These are phyloP conservation scores for Cerceris ruficornis DNA, from an alignment of 2,888 invertebrate species.

Conservation along the genomic window DNA sequence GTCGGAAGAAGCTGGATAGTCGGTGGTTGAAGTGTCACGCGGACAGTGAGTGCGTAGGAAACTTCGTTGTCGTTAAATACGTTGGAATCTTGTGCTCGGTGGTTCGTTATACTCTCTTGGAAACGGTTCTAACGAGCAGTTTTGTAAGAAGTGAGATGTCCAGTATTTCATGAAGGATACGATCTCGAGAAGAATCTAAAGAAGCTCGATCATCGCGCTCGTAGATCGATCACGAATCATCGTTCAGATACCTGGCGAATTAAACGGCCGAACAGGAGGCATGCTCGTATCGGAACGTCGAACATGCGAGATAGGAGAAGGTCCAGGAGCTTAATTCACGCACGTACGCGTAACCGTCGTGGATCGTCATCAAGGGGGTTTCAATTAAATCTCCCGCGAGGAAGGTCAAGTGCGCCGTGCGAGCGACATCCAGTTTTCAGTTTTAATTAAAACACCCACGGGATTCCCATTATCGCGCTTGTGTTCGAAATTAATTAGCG, in stretches of 20 bases:
- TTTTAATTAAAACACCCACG: conserved; percentile 60
- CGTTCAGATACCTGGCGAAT: background rate
- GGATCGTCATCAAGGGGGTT: conserved; percentile 44
- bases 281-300: conserved; percentile 29
- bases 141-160: background rate
- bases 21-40: background rate
- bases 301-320: conserved; percentile 47
- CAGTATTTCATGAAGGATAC: background rate
- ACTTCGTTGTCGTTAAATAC: too few species aligned
- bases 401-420: conserved; percentile 62
- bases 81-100: too few species aligned
- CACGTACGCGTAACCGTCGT: conserved; percentile 53
- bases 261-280: background rate
- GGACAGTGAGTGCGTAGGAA: background rate
- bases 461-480: conserved; percentile 48
- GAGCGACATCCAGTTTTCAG: conserved; percentile 48
- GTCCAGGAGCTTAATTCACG: conserved; percentile 41
- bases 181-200: background rate
- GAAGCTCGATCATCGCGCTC: too few species aligned
- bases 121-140: too few species aligned
- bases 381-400: conserved; percentile 58
- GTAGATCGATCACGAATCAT: background rate
- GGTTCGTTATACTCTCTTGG: background rate
- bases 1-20: background rate
- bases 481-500: conserved; percentile 61